Conservation (phyloP, 2,888 invertebrate genomes). For the Hypomecis atomaria region DNA sequence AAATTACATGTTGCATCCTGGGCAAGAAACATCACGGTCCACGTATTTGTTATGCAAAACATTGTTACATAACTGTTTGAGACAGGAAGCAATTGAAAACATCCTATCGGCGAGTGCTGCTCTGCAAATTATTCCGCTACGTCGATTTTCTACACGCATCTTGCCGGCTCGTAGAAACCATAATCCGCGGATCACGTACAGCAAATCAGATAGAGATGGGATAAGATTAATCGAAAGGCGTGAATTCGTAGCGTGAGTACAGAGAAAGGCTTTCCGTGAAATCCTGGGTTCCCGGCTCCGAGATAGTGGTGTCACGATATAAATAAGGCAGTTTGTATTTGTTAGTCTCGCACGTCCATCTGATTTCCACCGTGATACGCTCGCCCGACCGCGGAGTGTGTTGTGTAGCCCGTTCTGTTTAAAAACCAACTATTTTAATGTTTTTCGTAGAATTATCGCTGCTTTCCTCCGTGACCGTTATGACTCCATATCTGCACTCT, state of each 20-base stretch:
- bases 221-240: constrained; percentile 61
- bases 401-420: constrained; percentile 44
- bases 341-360: constrained; percentile 56
- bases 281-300: constrained; percentile 59
- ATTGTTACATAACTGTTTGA: constrained; percentile 56
- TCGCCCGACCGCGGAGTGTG: constrained; percentile 42
- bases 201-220: constrained; percentile 51
- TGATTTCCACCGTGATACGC: constrained; percentile 57
- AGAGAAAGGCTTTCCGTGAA: constrained; percentile 59
- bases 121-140: constrained; percentile 61
- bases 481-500: constrained; percentile 29
- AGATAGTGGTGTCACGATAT: constrained; percentile 63
- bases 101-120: constrained; percentile 62
- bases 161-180: constrained; percentile 41
- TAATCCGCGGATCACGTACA: constrained; percentile 47
- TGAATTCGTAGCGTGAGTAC: constrained; percentile 55
- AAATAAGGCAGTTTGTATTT: constrained; percentile 45
- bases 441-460: constrained; percentile 43
- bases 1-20: constrained; percentile 42
- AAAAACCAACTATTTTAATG: constrained; percentile 38
- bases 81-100: constrained; percentile 61
- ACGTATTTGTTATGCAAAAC: constrained; percentile 52
- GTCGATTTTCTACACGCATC: constrained; percentile 62
- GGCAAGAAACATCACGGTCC: constrained; percentile 37
- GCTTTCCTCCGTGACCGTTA: constrained; percentile 36